A percentile compares a stretch with the other conserved stretches of the same genome.
Conservation (phyloP, 2,797 vertebrate genomes). For the Xenops minutus region DNA sequence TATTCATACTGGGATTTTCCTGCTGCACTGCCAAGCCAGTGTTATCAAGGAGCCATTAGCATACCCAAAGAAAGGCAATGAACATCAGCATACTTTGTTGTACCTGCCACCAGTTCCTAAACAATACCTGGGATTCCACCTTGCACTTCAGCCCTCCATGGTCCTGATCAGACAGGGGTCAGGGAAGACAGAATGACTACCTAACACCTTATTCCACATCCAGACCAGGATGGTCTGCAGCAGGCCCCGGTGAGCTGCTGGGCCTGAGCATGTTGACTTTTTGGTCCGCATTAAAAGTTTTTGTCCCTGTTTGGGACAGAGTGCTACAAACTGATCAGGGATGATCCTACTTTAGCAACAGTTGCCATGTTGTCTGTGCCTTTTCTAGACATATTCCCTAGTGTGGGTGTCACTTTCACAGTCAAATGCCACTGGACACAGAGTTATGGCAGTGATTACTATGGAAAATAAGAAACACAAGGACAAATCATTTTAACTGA, state of each 20-base stretch:
- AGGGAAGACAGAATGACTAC: neutral
- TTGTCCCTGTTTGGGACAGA: neutral
- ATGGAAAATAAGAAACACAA: conserved; percentile 1
- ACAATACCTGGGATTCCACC: neutral
- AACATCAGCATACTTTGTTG: neutral
- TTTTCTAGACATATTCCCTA: neutral
- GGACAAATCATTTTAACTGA: conserved; percentile 13
- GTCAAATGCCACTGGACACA: conserved; percentile 3
- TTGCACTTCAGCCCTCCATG: neutral
- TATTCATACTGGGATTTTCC: neutral
- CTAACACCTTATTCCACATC: neutral
- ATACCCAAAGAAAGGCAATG: neutral
- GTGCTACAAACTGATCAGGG: neutral
- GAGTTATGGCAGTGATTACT: neutral
- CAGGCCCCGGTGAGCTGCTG: neutral
- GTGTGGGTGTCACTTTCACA: conserved; percentile 1
- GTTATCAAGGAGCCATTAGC: neutral
- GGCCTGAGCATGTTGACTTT: neutral
- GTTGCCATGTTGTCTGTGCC: neutral
- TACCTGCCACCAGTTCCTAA: neutral
- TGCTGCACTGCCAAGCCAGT: neutral
- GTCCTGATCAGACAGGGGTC: neutral
- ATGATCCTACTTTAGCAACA: neutral
- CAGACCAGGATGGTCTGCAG: neutral
- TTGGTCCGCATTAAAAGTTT: neutral